Evolutionary conservation across 2,797 vertebrate species (phyloP).

Genomic region (Anguilla anguilla): DNA sequence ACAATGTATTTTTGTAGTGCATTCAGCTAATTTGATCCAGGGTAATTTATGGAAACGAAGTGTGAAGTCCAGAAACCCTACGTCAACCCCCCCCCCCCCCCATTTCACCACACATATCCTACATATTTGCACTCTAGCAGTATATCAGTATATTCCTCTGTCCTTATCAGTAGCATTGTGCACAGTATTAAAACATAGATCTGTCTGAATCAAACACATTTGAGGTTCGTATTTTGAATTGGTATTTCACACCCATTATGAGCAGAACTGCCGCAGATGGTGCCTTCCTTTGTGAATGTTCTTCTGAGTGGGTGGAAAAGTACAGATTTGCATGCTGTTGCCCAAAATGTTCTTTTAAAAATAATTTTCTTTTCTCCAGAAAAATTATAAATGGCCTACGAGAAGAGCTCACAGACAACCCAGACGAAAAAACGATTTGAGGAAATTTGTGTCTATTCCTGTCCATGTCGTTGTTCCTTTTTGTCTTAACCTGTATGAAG

Average conservation of each 20-base stretch:
- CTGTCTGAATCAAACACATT: background rate
- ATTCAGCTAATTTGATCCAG: background rate
- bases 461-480: background rate
- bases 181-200: background rate
- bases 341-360: background rate
- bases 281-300: background rate
- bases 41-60: too few relatives aligned
- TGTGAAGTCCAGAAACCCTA: too few relatives aligned
- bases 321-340: background rate
- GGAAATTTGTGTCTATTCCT: background rate
- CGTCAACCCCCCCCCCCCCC: background rate
- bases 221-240: background rate
- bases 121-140: background rate
- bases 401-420: background rate
- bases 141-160: too few relatives aligned
- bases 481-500: constrained; percentile 33
- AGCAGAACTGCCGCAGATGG: background rate
- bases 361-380: background rate
- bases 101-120: background rate
- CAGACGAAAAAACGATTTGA: background rate
- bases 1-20: background rate
- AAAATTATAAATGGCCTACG: background rate
- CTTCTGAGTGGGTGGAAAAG: background rate
- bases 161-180: background rate
- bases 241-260: background rate